These are phyloP conservation scores for Eumaeus atala DNA, from an alignment of 1,140 invertebrate species.

Conservation along the genomic window DNA sequence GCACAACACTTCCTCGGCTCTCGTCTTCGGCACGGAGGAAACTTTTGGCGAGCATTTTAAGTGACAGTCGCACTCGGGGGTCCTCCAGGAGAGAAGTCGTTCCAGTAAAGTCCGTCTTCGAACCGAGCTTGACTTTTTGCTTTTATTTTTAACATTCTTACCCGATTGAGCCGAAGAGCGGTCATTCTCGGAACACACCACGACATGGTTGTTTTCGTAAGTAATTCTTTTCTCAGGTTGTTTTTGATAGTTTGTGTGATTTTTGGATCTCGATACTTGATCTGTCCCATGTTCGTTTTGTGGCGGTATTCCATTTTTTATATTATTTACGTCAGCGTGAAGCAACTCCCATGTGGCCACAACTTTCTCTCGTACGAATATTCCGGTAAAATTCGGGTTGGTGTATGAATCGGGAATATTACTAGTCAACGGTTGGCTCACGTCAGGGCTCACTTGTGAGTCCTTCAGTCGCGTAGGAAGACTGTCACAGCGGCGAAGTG, in stretches of 20 bases:
- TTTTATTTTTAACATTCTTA: conserved; percentile 29
- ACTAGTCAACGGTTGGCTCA: conserved; percentile 23
- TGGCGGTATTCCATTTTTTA: conserved; percentile 55
- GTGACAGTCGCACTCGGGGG: conserved; percentile 53
- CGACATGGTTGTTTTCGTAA: conserved; percentile 42
- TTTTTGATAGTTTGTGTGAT: conserved; percentile 38
- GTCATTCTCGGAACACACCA: conserved; percentile 35
- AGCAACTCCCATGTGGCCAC: conserved; percentile 68
- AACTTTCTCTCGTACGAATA: conserved; percentile 49
- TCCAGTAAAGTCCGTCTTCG: conserved; percentile 52
- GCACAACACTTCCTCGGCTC: conserved; percentile 44
- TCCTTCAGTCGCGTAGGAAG: conserved; percentile 49
- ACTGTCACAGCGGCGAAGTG: conserved; percentile 63
- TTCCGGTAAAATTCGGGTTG: conserved; percentile 42
- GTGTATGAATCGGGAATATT: conserved; percentile 49
- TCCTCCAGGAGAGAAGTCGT: conserved; percentile 58
- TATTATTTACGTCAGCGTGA: conserved; percentile 58
- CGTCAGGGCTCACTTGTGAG: conserved; percentile 30
- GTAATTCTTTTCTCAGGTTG: conserved; percentile 45
- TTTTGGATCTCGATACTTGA: conserved; percentile 40
- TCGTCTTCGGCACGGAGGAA: conserved; percentile 26
- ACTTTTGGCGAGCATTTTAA: conserved; percentile 37
- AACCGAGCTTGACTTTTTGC: conserved; percentile 33
- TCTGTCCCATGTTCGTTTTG: conserved; percentile 34
- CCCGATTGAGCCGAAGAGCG: conserved; percentile 41